Evolutionary conservation across 2,797 vertebrate genomes (phyloP).

Genomic region (Gouania willdenowi): DNA sequence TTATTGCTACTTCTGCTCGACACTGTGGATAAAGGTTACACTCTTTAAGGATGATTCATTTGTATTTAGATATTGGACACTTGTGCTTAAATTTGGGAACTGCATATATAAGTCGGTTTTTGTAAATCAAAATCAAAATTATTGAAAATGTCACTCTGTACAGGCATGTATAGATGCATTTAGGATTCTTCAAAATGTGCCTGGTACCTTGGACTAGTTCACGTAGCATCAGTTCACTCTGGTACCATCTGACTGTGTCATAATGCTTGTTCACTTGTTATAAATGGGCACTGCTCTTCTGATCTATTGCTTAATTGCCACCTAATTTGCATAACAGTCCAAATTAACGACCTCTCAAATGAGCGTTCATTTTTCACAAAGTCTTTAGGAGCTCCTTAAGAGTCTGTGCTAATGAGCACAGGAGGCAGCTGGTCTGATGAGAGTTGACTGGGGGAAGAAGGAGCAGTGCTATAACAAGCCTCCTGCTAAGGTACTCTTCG

Average conservation of each 20-base stretch:
- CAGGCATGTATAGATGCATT: too few species aligned
- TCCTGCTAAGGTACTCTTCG: slow-evolving; percentile 63
- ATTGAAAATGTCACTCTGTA: too few species aligned
- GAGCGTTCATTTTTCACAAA: slow-evolving; percentile 87
- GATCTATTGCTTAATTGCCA: slow-evolving; percentile 86
- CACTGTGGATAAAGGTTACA: slow-evolving; percentile 23
- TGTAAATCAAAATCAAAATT: too few species aligned
- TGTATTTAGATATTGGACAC: slow-evolving; percentile 6
- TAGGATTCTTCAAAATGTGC: slow-evolving; percentile 11
- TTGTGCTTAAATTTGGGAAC: too few species aligned
- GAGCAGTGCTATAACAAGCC: slow-evolving; percentile 67
- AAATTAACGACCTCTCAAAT: slow-evolving; percentile 88
- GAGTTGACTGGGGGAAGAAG: slow-evolving; percentile 69
- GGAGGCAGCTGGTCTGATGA: slow-evolving; percentile 82
- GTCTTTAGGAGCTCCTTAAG: slow-evolving; percentile 88
- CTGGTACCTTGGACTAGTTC: slow-evolving; percentile 28
- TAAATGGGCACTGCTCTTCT: slow-evolving; percentile 82
- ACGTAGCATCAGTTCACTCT: slow-evolving; percentile 51
- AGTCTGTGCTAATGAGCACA: slow-evolving; percentile 83
- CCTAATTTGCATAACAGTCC: slow-evolving; percentile 88
- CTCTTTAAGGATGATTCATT: slow-evolving; percentile 2
- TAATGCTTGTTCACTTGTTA: slow-evolving; percentile 80
- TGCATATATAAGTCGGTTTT: too few species aligned
- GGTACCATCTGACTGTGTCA: slow-evolving; percentile 78
- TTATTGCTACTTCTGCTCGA: too few species aligned